A percentile compares a stretch with the other conserved stretches of the same genome.
These are phyloP conservation scores for Thaumatotibia leucotreta DNA, from an alignment of 1,140 invertebrate species.

Conservation along the genomic window DNA sequence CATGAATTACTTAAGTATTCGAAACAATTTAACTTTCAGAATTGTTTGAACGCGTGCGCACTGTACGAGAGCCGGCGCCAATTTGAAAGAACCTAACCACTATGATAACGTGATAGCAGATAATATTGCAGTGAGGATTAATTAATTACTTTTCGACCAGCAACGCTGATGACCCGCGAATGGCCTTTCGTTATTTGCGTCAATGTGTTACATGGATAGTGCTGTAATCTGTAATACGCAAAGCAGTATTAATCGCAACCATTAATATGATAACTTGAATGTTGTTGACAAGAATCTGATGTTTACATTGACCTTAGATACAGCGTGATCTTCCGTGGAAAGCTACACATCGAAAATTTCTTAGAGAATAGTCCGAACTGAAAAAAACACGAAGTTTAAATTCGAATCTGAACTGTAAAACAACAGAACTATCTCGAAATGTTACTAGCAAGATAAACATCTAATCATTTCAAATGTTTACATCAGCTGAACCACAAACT, in stretches of 20 bases:
- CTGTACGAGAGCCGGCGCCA: background rate
- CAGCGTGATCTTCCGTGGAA: background rate
- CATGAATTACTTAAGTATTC: background rate
- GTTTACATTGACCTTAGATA: slow-evolving; percentile 2
- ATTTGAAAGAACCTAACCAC: slow-evolving; percentile 7
- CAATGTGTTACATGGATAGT: slow-evolving; percentile 37
- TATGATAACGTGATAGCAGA: slow-evolving; percentile 23
- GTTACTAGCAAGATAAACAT: background rate
- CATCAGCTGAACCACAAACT: background rate
- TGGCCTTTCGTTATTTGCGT: slow-evolving; percentile 46
- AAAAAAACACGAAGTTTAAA: background rate
- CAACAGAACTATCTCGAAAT: background rate
- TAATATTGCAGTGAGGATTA: slow-evolving; percentile 32
- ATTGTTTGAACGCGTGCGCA: slow-evolving; percentile 2
- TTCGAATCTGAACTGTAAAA: background rate
- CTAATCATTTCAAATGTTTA: background rate
- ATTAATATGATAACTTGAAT: slow-evolving; percentile 3
- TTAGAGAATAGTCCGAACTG: background rate
- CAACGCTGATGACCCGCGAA: slow-evolving; percentile 45
- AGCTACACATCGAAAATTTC: background rate
- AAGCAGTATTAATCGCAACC: slow-evolving; percentile 24
- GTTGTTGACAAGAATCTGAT: slow-evolving; percentile 2
- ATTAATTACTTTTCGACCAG: slow-evolving; percentile 42
- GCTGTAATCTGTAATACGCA: slow-evolving; percentile 21
- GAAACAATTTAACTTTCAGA: slow-evolving; percentile 5